A percentile compares a stretch with the other conserved stretches of the same genome.
These are phyloP conservation scores for Parauchenoglanis ngamensis DNA, from an alignment of 2,797 vertebrate species.

Conservation along the genomic window DNA sequence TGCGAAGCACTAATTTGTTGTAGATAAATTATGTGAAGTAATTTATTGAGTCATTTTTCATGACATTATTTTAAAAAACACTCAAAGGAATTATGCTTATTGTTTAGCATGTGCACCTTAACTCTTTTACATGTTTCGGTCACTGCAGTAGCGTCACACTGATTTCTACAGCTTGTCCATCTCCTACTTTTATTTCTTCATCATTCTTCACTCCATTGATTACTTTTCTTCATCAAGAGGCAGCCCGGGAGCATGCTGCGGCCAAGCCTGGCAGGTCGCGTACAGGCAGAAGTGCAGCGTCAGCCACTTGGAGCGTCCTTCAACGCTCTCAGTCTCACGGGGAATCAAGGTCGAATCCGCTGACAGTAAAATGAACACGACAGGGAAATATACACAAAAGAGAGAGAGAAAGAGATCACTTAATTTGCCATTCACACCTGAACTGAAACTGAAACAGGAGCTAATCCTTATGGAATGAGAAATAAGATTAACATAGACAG, in stretches of 20 bases:
- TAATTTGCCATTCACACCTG: constrained; percentile 67
- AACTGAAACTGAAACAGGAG: constrained; percentile 53
- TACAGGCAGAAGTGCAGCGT: constrained; percentile 75
- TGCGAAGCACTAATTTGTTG: neutral
- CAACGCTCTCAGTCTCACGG: constrained; percentile 61
- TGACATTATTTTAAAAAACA: constrained; percentile 3
- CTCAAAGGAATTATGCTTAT: neutral
- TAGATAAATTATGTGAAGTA: neutral
- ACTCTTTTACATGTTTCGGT: constrained; percentile 53
- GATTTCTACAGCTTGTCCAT: constrained; percentile 70
- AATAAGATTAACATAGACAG: constrained; percentile 48
- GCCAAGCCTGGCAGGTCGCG: constrained; percentile 71
- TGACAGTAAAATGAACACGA: constrained; percentile 64
- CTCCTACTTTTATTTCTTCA: constrained; percentile 83
- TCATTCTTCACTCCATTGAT: constrained; percentile 92
- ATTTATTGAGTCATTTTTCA: neutral
- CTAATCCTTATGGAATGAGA: constrained; percentile 38
- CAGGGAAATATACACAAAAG: neutral
- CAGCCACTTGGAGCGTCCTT: constrained; percentile 73
- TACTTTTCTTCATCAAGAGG: constrained; percentile 82
- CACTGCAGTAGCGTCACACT: constrained; percentile 61
- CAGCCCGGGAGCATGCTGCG: constrained; percentile 65
- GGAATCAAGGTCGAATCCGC: constrained; percentile 65
- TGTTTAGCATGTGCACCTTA: neutral
- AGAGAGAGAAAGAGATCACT: constrained; percentile 56